phyloP scores from a whole-genome alignment of 2,113 vertebrate species.

The Vulpes vulpes region DNA sequence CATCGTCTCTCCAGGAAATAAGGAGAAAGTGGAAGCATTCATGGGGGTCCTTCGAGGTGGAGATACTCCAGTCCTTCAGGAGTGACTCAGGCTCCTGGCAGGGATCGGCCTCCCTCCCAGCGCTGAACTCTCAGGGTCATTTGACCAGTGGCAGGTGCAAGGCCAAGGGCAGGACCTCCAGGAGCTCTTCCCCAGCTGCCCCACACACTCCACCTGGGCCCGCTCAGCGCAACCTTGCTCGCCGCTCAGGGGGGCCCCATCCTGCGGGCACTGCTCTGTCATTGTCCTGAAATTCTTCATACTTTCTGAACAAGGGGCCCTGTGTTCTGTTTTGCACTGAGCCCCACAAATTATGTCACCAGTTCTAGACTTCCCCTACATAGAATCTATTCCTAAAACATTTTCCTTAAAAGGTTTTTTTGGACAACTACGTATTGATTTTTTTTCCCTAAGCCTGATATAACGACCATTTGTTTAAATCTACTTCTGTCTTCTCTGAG shows the following conservation, averaged over 20 bases:
- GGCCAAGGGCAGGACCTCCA: not conserved
- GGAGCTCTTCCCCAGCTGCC: not conserved
- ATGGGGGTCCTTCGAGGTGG: not conserved
- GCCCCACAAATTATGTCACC: not conserved
- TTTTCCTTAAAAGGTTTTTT: not conserved
- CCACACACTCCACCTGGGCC: not conserved
- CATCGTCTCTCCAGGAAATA: not conserved
- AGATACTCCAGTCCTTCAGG: not conserved
- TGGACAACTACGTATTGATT: not conserved
- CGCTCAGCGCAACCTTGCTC: not conserved
- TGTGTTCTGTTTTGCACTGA: too few relatives aligned
- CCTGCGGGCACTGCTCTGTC: fast-evolving
- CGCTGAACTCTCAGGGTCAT: not conserved
- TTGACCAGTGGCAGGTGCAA: not conserved
- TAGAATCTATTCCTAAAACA: not conserved
- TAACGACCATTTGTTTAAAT: not conserved
- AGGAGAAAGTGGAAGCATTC: not conserved
- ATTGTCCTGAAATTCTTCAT: fast-evolving
- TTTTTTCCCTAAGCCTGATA: not conserved
- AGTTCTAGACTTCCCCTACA: not conserved
- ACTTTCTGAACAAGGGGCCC: not conserved
- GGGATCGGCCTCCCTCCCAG: not conserved
- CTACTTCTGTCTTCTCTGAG: not conserved
- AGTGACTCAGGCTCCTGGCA: not conserved
- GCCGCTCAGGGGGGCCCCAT: not conserved